Base-by-base conservation (phyloP, 1,140 invertebrate species). In the Drosophila bipectinata region DNA sequence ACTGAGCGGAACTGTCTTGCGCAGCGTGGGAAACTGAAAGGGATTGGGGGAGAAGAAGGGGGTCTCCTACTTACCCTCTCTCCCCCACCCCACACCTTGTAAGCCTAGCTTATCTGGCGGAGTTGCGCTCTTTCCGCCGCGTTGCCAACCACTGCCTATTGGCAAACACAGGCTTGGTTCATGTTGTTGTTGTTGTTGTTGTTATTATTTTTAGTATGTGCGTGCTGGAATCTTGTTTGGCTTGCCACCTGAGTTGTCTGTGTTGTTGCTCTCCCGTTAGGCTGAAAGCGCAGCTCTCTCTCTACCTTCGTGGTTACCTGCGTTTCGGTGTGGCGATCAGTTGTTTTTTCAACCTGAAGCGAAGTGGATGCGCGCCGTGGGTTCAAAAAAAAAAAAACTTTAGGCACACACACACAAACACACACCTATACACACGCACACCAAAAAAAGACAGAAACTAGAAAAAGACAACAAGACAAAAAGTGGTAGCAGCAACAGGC, bases 141-240 rank as follows among this genome's bases (percentile, higher is more conserved):
- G 61, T 78, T 77, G 57, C 77, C 68, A 71, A 72, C 62, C 49
- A 79, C 5, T 28, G 34, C 68, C 68, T 71, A 83, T 83, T 83
- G 79, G 79, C 79, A 72, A 83, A 79, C 49, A 62, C 41, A 60
- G 66, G 45, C 28, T 18, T 54, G 56, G 47, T 41, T 48, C 15
- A 59, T 53, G 56, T 73, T 74, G 34, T 79, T 69, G 48, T 51
- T 72, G 48, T 51, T 72, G 51, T 47, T 21, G 2, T 21, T 53
- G 48, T 73, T 73, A 28, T 79, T 68, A 48, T 51, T 72, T 51
- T 47, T 79, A 45, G 53, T 68, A 57, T 62, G 60, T 75, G 62
- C 60, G 82, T 87, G 82, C 48, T 82, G 82, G 82, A 85, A 85
- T 85, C 78, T 85, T 77, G 81, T 68, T 80, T 85, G 77, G 73